Evolutionary conservation across 2,113 vertebrate genomes (phyloP).

Genomic region (Cheirogaleus medius): DNA sequence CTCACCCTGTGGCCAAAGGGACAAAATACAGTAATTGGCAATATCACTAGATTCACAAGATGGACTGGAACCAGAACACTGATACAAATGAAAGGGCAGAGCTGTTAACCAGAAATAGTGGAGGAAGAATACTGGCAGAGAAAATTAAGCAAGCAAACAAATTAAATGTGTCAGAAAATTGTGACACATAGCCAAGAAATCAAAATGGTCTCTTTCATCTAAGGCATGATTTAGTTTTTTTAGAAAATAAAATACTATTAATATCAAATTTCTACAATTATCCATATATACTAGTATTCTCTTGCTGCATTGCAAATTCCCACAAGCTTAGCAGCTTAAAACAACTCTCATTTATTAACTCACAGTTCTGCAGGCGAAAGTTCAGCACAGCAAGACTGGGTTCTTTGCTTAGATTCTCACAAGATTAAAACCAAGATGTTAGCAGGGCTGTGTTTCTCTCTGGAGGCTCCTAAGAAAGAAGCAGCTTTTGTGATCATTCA

Average conservation of each 20-base stretch:
- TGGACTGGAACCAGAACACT: neutral
- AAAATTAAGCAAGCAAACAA: neutral
- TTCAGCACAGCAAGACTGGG: neutral
- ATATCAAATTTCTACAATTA: neutral
- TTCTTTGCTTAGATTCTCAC: neutral
- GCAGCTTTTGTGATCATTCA: neutral
- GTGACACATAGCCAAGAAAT: neutral
- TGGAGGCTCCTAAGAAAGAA: neutral
- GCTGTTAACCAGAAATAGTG: neutral
- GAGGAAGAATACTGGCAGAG: neutral
- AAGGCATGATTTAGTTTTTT: neutral
- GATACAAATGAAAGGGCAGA: neutral
- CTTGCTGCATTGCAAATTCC: neutral
- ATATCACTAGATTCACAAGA: neutral
- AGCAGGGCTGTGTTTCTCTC: neutral
- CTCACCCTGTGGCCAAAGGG: fast-evolving
- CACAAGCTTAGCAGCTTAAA: neutral
- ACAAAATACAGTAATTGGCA: neutral
- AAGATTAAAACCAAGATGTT: neutral
- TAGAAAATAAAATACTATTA: neutral
- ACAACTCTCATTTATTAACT: neutral
- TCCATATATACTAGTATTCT: neutral
- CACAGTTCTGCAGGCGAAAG: neutral
- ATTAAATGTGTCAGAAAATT: neutral
- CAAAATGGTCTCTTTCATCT: neutral